phyloP scores from a whole-genome alignment of 2,888 invertebrate species.

The Xanthorhoe spadicearia region DNA sequence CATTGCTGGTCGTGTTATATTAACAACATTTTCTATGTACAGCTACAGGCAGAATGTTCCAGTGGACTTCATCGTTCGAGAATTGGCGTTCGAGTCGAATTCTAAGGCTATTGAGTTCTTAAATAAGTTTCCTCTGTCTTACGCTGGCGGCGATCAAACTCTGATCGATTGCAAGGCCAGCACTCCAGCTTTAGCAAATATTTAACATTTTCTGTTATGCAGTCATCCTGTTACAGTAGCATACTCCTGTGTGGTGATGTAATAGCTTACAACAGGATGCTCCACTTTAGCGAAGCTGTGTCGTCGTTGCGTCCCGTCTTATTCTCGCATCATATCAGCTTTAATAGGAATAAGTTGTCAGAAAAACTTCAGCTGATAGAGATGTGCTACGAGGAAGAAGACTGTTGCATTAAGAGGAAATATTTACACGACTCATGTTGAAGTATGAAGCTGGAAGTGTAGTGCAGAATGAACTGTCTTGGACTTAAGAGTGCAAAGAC shows the following conservation, averaged over 20 bases:
- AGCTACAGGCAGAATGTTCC: slow-evolving; percentile 97
- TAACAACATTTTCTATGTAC: slow-evolving; percentile 84
- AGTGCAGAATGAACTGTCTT: slow-evolving; percentile 45
- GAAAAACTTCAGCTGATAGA: slow-evolving; percentile 55
- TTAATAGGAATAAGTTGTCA: slow-evolving; percentile 69
- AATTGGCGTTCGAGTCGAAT: slow-evolving; percentile 94
- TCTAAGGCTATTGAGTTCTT: slow-evolving; percentile 96
- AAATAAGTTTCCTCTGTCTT: slow-evolving; percentile 90
- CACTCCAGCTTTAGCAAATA: slow-evolving; percentile 84
- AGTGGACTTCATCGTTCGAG: slow-evolving; percentile 93
- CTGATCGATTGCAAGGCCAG: slow-evolving; percentile 96
- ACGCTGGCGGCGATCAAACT: slow-evolving; percentile 87
- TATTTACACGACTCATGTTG: slow-evolving; percentile 43
- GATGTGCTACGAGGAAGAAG: slow-evolving; percentile 55
- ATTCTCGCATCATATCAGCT: slow-evolving; percentile 70
- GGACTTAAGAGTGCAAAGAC: slow-evolving; percentile 42
- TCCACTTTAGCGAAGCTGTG: slow-evolving; percentile 53
- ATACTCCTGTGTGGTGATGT: slow-evolving; percentile 77
- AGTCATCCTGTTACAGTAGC: slow-evolving; percentile 68
- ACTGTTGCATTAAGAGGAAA: slow-evolving; percentile 44
- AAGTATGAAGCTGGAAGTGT: slow-evolving; percentile 43
- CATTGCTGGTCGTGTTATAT: slow-evolving; percentile 69
- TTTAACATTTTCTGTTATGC: slow-evolving; percentile 81
- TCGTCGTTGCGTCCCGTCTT: slow-evolving; percentile 58
- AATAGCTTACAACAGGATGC: slow-evolving; percentile 60